Evolutionary conservation across 1,140 invertebrate species (phyloP).

Genomic region (Heterodera carotae): DNA sequence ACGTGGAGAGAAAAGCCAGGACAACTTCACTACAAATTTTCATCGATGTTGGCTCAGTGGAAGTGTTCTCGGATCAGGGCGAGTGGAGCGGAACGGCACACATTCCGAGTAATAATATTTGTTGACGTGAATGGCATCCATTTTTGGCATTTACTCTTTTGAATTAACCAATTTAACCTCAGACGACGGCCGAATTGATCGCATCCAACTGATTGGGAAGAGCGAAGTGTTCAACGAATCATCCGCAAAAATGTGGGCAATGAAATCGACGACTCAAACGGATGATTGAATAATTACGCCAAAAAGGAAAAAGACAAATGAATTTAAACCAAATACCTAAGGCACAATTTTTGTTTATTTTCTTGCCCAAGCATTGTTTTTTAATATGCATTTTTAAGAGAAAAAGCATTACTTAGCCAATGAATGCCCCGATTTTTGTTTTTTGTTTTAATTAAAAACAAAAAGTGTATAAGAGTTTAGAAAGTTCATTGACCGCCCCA

Average conservation of each 20-base stretch:
- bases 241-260: slow-evolving; percentile 3
- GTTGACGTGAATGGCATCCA: not conserved
- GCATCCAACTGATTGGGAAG: not conserved
- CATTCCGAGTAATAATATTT: not conserved
- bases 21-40: not conserved
- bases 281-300: not conserved
- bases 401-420: too few relatives aligned
- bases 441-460: too few relatives aligned
- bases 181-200: not conserved
- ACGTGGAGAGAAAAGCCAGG: not conserved
- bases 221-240: not conserved
- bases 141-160: not conserved
- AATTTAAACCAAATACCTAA: not conserved
- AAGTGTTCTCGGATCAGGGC: slow-evolving; percentile 8
- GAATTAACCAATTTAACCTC: not conserved
- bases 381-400: not conserved
- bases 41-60: slow-evolving; percentile 6
- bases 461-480: too few relatives aligned
- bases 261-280: not conserved
- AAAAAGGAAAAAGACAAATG: not conserved
- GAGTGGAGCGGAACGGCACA: not conserved
- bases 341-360: not conserved
- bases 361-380: not conserved
- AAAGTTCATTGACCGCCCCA: too few relatives aligned
- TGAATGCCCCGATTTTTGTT: too few relatives aligned